Evolutionary conservation across 2,113 vertebrate genomes (phyloP).

Genomic region (Gobio gobio): DNA sequence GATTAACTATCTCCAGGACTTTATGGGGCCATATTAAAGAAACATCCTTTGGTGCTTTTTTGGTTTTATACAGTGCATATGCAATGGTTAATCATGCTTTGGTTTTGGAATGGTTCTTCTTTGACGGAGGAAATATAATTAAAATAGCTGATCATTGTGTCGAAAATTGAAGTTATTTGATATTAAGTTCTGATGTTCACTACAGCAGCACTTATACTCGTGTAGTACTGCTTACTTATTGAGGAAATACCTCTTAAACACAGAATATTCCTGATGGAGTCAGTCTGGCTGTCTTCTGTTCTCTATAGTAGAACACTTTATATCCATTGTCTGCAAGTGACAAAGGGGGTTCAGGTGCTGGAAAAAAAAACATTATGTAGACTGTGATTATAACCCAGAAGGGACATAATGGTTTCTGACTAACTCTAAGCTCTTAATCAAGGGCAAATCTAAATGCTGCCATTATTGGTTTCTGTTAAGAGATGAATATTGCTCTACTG

Average conservation of each 20-base stretch:
- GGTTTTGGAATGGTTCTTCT: not conserved
- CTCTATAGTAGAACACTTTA: not conserved
- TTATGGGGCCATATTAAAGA: not conserved
- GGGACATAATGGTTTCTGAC: constrained; percentile 6
- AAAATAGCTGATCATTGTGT: not conserved
- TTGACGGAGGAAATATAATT: not conserved
- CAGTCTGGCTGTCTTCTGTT: constrained; percentile 3
- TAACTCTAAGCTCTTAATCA: constrained; percentile 45
- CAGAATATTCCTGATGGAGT: not conserved
- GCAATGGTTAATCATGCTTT: not conserved
- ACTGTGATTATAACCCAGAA: constrained; percentile 39
- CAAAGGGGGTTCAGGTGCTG: constrained; percentile 55
- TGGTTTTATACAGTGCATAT: not conserved
- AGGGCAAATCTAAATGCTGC: constrained; percentile 21
- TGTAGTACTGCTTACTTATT: not conserved
- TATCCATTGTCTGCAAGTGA: constrained; percentile 17
- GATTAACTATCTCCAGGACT: not conserved
- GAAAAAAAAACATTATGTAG: constrained; percentile 39
- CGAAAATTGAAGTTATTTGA: not conserved
- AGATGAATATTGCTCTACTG: not conserved
- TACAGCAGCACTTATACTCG: not conserved
- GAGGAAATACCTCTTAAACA: not conserved
- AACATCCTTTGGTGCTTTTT: not conserved
- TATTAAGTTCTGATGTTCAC: not conserved
- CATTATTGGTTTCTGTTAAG: constrained; percentile 5